Evolutionary conservation across 2,797 vertebrate species (phyloP).

Genomic region (Sebastes trivittatus): DNA sequence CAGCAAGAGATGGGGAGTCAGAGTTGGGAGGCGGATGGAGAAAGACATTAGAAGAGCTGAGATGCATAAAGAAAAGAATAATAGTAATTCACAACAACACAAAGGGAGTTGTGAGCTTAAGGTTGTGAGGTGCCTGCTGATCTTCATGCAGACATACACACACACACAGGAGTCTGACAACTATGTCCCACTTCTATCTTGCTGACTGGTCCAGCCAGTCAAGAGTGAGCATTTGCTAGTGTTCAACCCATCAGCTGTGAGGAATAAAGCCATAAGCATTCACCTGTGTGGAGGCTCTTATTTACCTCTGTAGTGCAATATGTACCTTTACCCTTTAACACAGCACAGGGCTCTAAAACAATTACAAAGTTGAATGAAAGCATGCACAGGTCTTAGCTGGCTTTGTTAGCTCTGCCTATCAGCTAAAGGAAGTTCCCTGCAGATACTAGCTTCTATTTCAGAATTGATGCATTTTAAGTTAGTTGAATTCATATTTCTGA

Average conservation of each 20-base stretch:
- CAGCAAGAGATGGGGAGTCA: slow-evolving; percentile 45
- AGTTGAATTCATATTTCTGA: background rate
- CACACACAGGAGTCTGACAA: slow-evolving; percentile 7
- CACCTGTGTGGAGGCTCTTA: slow-evolving; percentile 5
- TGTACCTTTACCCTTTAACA: background rate
- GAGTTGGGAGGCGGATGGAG: slow-evolving; percentile 41
- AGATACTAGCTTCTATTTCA: background rate
- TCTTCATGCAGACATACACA: slow-evolving; percentile 15
- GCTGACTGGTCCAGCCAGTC: slow-evolving; percentile 15
- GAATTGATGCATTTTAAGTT: background rate
- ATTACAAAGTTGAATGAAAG: slow-evolving; percentile 46
- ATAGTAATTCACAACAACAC: background rate
- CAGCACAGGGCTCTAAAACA: background rate
- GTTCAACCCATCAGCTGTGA: slow-evolving; percentile 12
- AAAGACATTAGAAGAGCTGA: background rate
- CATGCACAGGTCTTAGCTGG: background rate
- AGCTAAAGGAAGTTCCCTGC: background rate
- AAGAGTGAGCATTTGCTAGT: background rate
- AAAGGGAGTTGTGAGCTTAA: background rate
- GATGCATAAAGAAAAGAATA: background rate
- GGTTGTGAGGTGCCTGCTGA: slow-evolving; percentile 9
- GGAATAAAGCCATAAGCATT: background rate
- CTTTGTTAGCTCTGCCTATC: slow-evolving; percentile 28
- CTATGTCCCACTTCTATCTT: slow-evolving; percentile 21
- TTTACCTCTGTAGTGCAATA: background rate